These are phyloP conservation scores for Heptranchias perlo DNA, from an alignment of 2,113 vertebrate species.

Conservation along the genomic window DNA sequence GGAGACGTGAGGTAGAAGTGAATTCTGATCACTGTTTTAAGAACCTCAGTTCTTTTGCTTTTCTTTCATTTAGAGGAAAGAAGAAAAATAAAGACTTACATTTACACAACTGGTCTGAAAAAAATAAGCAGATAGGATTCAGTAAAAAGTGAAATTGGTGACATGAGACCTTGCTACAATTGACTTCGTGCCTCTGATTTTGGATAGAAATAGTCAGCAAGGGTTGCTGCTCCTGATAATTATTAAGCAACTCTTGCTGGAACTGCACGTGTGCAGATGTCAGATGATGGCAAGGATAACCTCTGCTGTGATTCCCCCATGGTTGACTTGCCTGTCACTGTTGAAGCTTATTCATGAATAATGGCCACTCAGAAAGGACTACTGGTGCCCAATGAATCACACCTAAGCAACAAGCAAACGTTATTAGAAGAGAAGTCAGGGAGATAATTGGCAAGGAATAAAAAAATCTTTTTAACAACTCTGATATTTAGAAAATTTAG, in stretches of 20 bases:
- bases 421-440: not conserved
- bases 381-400: not conserved
- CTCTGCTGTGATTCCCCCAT: not conserved
- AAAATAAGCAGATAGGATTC: not conserved
- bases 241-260: not conserved
- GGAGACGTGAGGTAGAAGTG: not conserved
- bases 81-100: not conserved
- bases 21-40: not conserved
- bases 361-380: not conserved
- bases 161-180: not conserved
- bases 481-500: not conserved
- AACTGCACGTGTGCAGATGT: not conserved
- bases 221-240: not conserved
- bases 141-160: not conserved
- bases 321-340: not conserved
- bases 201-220: too few relatives aligned
- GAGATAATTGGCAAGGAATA: not conserved
- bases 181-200: not conserved
- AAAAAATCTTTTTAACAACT: not conserved
- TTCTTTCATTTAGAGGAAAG: not conserved
- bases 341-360: not conserved
- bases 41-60: not conserved
- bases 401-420: not conserved
- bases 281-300: not conserved
- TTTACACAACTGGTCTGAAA: not conserved